Evolutionary conservation across 2,888 invertebrate genomes (phyloP), one percentile per base, ranked within the genome.

Genomic region (Rhyacophila evoluta): DNA sequence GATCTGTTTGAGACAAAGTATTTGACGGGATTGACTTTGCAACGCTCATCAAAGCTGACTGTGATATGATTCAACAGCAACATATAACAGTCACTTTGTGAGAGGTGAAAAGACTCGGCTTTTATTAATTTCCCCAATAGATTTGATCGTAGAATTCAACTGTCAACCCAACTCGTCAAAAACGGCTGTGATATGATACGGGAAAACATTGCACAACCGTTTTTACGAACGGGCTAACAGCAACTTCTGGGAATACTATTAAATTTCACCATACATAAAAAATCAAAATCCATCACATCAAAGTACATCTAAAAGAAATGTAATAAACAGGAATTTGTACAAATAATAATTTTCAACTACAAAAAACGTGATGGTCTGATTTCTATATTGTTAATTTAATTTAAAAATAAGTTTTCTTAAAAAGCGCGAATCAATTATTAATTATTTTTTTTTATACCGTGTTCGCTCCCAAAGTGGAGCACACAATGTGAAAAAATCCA

Each of bases 21-120:
- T 12, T 15, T 39, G 39, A 39, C 15, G 15, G 15, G 27, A 71
- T 5, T 72, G 38, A 69, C 72, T 72, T 33, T 77, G 77, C 75
- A 76, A 55, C 95, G 96, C 96, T 97, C 96, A 96, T 96, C 96
- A 97, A 97, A 97, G 97, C 97, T 97, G 96, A 96, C 97, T 97
- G 97, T 96, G 96, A 97, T 97, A 96, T 95, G 95, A 91, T 84
- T 84, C 85, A 86, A 86, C 84, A 85, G 86, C 85, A 87, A 92
- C 95, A 96, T 92, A 94, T 92, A 90, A 95, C 96, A 95, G 90
- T 95, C 95, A 95, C 94, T 95, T 96, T 95, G 96, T 92, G 95
- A 95, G 95, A 89, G 92, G 88, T 89, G 90, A 89, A 85, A 84
- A 84, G 83, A 75, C 27, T 70, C 39, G 15, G 8, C 25, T 1